Base-by-base conservation (phyloP, 2,113 vertebrate genomes). In the Riparia riparia region DNA sequence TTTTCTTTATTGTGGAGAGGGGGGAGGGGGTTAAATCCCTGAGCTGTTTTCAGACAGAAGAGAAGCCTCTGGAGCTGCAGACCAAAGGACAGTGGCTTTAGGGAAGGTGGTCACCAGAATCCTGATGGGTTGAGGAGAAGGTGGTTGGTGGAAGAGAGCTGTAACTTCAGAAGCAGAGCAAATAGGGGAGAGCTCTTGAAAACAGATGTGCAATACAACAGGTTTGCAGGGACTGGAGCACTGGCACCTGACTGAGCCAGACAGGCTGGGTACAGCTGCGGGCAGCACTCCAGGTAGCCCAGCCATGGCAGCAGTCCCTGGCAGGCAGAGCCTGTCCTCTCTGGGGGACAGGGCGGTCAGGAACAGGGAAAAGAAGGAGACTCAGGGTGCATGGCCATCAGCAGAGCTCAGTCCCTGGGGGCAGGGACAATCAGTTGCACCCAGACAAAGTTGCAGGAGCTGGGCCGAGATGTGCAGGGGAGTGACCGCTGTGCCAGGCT, bases 51-150 rank as follows among this genome's bases (percentile, higher is more conserved):
- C 76, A 74, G 63, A 50, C 66, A 53, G 82, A 50, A 51, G 64
- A 57, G n/a, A 86, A 95, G 86, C 41, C 34, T 93, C 94, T 91
- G 89, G 83, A 93, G 77, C 76, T 86, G 26, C 80, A 95, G 78
- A 61, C 31, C 58, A 63, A 88, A 86, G 70, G 70, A 37, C 71
- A 78, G 68, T 28, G 66, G 76, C 66, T 89, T 79, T 73, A 89
- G 78, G 63, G 78, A 92, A 89, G 44, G 45, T 53, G 57, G 34
- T 65, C 60, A 32, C 60, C 28, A 21, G 71, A 94, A 85, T 79
- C 10, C 20, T 77, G 53, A 28, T 47, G 44, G 15, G 17, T 50
- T 89, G 64, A 95, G 66, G 90, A 66, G 54, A 79, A 61, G 29
- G 51, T 37, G 24, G 47, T 29, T 80, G 57, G 26, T 69, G 86